A percentile compares a stretch with the other conserved stretches of the same genome.
These are phyloP conservation scores for Elephantulus edwardii DNA, from an alignment of 2,113 vertebrate species.

Conservation along the genomic window DNA sequence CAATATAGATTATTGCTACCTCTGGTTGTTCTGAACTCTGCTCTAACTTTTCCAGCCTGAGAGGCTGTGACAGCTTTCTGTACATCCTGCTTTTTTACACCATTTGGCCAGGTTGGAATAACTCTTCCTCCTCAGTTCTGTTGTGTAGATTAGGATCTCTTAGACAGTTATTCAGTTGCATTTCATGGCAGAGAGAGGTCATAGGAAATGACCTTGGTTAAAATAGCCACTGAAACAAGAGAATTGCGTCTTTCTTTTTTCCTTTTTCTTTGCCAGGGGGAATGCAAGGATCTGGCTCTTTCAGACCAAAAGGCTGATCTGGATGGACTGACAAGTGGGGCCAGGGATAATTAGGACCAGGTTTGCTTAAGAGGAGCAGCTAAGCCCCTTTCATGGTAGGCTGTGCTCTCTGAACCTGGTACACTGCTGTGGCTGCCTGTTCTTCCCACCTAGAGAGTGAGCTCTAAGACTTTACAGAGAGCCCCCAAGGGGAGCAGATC, in stretches of 20 bases:
- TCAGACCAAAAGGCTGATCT: not conserved
- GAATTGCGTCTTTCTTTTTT: not conserved
- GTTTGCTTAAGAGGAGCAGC: not conserved
- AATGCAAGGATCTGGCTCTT: not conserved
- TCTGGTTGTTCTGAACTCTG: not conserved
- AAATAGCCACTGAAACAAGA: not conserved
- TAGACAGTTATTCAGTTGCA: not conserved
- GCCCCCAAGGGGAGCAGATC: not conserved
- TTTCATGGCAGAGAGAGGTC: not conserved
- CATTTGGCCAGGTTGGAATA: not conserved
- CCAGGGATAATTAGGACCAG: not conserved
- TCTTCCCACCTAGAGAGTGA: not conserved
- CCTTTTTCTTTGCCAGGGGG: not conserved
- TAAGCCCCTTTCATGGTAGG: not conserved
- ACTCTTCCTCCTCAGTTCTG: no score
- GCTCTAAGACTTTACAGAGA: not conserved
- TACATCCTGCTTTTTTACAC: not conserved
- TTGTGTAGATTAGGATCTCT: not conserved
- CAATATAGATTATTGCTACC: not conserved
- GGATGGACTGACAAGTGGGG: not conserved
- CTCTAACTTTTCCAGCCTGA: not conserved
- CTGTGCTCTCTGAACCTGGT: not conserved
- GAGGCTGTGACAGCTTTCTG: not conserved
- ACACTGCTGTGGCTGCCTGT: fast-evolving
- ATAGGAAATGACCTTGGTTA: not conserved